phyloP scores from a whole-genome alignment of 2,113 vertebrate genomes.

The Grammomys dolichurus region DNA sequence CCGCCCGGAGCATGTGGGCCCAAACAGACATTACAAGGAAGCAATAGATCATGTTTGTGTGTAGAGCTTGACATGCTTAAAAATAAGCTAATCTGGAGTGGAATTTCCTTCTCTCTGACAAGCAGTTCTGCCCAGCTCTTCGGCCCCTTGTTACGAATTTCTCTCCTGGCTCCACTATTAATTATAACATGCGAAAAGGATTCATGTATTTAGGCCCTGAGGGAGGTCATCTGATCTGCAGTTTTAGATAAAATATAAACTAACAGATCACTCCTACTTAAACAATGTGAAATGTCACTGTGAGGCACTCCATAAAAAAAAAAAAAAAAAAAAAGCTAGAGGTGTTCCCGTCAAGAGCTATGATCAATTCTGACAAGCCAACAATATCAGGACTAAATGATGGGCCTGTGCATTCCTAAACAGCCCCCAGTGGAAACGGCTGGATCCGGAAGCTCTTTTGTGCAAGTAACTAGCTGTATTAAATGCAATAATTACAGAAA shows the following conservation, averaged over 20 bases:
- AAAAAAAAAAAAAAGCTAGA: constrained; percentile 84
- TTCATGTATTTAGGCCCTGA: constrained; percentile 90
- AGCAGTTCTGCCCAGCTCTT: constrained; percentile 91
- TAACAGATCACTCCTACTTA: constrained; percentile 91
- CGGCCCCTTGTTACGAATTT: constrained; percentile 88
- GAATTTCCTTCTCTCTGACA: constrained; percentile 94
- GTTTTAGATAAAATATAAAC: constrained; percentile 93
- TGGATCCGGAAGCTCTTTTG: constrained; percentile 89
- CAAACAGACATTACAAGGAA: constrained; percentile 92
- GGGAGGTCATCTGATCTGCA: constrained; percentile 90
- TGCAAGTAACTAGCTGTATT: constrained; percentile 89
- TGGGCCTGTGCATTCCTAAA: constrained; percentile 89
- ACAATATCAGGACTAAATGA: constrained; percentile 91
- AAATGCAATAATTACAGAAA: constrained; percentile 91
- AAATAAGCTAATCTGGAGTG: constrained; percentile 98
- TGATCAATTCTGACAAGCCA: constrained; percentile 92
- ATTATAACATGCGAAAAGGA: constrained; percentile 90
- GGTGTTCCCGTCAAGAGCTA: constrained; percentile 90
- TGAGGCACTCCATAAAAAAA: constrained; percentile 84
- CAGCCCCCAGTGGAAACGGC: constrained; percentile 89
- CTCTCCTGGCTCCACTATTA: constrained; percentile 88
- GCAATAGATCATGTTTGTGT: constrained; percentile 92
- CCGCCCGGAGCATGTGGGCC: constrained; percentile 88
- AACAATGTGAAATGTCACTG: constrained; percentile 91
- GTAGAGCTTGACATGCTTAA: constrained; percentile 92